Evolutionary conservation across 2,888 invertebrate genomes (phyloP), one percentile per base, ranked within the genome.

Genomic region (Megamerina dolium): DNA sequence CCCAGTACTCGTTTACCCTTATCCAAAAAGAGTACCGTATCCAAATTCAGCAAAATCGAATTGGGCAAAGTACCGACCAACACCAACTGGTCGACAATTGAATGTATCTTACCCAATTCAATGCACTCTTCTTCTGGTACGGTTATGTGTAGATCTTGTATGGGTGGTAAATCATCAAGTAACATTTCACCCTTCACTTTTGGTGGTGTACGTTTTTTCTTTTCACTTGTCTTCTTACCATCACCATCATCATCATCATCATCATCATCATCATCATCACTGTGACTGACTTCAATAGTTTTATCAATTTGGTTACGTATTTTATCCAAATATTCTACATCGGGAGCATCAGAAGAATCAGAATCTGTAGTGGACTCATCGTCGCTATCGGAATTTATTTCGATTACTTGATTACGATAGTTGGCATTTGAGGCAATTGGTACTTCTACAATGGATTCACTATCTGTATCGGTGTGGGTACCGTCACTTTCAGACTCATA

Each of bases 1-100:
- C 68, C 68, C 4, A 91, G 70, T 9, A 86, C 77, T 54, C 79
- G 78, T 48, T 83, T 79, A 4, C 89, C 87, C 55, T 82, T 80
- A 12, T 91, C 85, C 46, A 90, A 64, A 67, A 96, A 96, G 41
- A 96, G 72, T 12, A 94, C 79, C 1, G 89, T 87, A 50, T 93
- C 94, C 52, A 92, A 71, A 73, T 94, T 85, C 41, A 94, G 78
- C 0, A 90, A 81, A 35, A 89, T 85, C 14, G 82, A 81, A 43
- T 80, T 80, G 10, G 83, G 80, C 38, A 81, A 72, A 9, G 86
- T 59, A 41, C 51, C 59, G 1, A 93, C 81, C 57, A 90, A 78
- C 30, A 92, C 89, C 70, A 87, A 73, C 68, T 80, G 78, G 64
- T 85, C 83, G 34, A 88, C 81, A 57, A 86, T 78, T 53, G 79